Percentiles rank a stretch among this genome's conserved stretches.
phyloP scores from a whole-genome alignment of 2,113 vertebrate species.

The Sphaerodactylus townsendi region DNA sequence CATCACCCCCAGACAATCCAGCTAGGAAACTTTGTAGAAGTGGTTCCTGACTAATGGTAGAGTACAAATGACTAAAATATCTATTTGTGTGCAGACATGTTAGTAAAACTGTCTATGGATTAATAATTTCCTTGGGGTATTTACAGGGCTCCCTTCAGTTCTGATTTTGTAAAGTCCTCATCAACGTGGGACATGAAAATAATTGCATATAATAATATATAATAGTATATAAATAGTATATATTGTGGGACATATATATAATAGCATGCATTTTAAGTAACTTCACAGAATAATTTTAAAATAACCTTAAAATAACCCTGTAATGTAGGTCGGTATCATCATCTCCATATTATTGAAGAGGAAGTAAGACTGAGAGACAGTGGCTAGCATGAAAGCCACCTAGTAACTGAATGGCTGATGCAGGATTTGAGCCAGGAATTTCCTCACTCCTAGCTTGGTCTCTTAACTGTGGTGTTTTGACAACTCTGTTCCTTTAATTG shows the following conservation, averaged over 20 bases:
- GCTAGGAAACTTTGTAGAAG: not conserved
- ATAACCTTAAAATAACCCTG: not conserved
- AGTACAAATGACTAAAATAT: not conserved
- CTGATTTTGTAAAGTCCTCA: not conserved
- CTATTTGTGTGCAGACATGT: not conserved
- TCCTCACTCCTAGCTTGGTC: not conserved
- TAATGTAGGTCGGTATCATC: not conserved
- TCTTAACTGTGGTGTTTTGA: no score
- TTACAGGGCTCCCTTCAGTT: not conserved
- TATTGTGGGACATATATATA: no score
- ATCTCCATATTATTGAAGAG: no score
- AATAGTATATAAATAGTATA: no score
- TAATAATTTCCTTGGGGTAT: not conserved
- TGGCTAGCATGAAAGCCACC: not conserved
- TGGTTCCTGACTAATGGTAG: not conserved
- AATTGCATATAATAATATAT: no score
- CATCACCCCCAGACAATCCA: no score
- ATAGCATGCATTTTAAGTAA: not conserved
- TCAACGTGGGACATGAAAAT: not conserved
- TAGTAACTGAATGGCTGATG: not conserved
- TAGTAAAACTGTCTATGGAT: not conserved
- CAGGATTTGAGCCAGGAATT: not conserved
- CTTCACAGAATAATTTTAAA: not conserved
- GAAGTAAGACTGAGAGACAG: not conserved
- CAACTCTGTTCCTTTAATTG: no score